Percentiles rank a stretch among this genome's conserved stretches.
phyloP scores from a whole-genome alignment of 2,113 vertebrate genomes.

The Serilophus lunatus region DNA sequence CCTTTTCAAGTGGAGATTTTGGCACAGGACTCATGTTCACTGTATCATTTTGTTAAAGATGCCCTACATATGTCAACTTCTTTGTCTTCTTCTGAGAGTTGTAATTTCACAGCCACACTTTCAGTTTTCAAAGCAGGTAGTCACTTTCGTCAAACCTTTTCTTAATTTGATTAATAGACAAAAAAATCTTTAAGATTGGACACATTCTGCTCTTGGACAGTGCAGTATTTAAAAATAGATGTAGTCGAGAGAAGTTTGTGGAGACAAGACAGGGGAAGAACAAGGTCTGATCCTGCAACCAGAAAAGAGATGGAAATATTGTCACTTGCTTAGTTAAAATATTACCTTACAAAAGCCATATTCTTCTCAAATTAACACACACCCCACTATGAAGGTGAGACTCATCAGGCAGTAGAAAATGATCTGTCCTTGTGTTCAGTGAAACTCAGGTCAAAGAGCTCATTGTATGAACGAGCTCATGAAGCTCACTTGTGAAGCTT shows the following conservation, averaged over 20 bases:
- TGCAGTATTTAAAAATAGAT: not conserved
- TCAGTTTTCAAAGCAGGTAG: not conserved
- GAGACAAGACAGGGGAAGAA: not conserved
- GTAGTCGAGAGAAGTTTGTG: not conserved
- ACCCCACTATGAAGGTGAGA: accelerated
- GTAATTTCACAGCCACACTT: not conserved
- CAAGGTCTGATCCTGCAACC: not conserved
- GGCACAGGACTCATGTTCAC: no score
- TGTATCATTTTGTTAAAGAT: no score
- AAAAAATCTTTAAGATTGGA: no score
- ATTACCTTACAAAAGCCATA: not conserved
- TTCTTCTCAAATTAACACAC: not conserved
- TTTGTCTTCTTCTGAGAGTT: not conserved
- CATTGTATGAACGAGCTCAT: not conserved
- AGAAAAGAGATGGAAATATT: not conserved
- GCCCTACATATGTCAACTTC: no score
- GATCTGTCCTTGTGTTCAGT: not conserved
- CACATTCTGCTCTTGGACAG: not conserved
- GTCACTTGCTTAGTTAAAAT: not conserved
- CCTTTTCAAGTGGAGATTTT: no score
- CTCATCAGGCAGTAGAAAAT: not conserved
- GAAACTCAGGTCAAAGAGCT: not conserved
- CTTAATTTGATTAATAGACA: not conserved
- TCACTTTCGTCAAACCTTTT: not conserved
- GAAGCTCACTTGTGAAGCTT: not conserved